Base-by-base conservation (phyloP, 2,113 vertebrate species). In the Saimiri boliviensis region DNA sequence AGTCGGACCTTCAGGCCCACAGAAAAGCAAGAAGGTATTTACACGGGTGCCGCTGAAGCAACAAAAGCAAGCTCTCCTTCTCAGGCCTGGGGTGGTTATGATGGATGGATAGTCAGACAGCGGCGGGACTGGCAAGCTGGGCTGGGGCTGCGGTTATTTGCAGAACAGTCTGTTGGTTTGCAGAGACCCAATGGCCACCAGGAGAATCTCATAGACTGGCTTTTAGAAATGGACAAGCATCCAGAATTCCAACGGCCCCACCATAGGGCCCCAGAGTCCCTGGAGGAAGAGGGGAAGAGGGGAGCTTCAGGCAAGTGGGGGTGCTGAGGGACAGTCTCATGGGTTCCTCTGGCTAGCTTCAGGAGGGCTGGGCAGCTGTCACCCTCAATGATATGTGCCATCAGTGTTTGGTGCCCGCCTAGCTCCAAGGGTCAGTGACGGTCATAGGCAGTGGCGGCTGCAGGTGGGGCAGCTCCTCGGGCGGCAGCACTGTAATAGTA, bases 401-500 rank as follows among this genome's bases (percentile, higher is more conserved):
- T 95, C 97, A 63, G 98, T 95, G 97, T 98, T 79, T 42, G 93
- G 79, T 8, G 63, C 97, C 84, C 68, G 95, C 86, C 2, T 47
- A 49, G 96, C 96, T 96, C 97, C 19, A 54, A 12, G 97, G 85
- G 98, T 99, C 99, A 99, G 99, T 99, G 99, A 52, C 99, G 99
- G 96, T 99, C 99, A 0, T 99, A 99, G 97, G 99, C 99, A 0
- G 99, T 98, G 68, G 99, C 99, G 0, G 99, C 98, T 0, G 99
- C 99, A 3, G 99, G 99, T 0, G 99, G 99, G 0, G 99, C 99
- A 0, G 99, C 98, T 91, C 99, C 99, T 6, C 99, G 98, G 52
- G 99, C 99, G 16, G 99, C 99, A 0, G 99, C 98, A 0, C 99
- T 99, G 98, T 99, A 99, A 98, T 99, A 99, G 98, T 99, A 99